These are phyloP conservation scores for Scrobipalpa costella DNA, from an alignment of 2,888 invertebrate genomes.

Conservation along the genomic window DNA sequence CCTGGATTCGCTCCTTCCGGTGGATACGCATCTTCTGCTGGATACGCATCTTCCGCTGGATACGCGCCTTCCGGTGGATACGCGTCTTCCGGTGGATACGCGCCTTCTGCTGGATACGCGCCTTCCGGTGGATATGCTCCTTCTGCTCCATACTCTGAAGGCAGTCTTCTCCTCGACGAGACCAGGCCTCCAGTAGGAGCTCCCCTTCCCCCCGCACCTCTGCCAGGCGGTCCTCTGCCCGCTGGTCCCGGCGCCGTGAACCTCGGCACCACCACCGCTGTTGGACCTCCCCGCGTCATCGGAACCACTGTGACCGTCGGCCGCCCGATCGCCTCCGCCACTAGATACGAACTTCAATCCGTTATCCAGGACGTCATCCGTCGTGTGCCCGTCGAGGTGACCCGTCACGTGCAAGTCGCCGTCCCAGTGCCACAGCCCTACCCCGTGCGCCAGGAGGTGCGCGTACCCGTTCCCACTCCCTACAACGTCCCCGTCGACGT, in stretches of 20 bases:
- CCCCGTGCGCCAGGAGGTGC: constrained; percentile 69
- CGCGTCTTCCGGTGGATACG: not conserved
- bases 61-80: not conserved
- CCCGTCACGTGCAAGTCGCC: constrained; percentile 63
- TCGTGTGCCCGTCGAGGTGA: constrained; percentile 72
- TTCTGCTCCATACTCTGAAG: constrained; percentile 24
- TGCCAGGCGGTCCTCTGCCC: not conserved
- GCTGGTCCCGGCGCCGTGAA: constrained; percentile 11
- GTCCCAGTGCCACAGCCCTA: constrained; percentile 68
- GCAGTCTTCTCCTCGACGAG: constrained; percentile 29
- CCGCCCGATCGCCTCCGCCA: constrained; percentile 47
- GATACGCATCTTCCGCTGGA: not conserved
- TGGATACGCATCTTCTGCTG: not conserved
- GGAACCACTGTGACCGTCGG: constrained; percentile 60
- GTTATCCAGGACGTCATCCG: constrained; percentile 72
- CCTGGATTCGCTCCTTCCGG: not conserved
- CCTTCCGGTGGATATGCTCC: not conserved
- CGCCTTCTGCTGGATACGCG: not conserved
- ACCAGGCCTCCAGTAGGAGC: constrained; percentile 20
- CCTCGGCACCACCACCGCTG: constrained; percentile 33
- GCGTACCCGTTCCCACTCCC: constrained; percentile 72
- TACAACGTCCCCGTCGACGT: constrained; percentile 74
- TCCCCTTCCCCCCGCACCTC: constrained; percentile 6
- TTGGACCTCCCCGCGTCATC: constrained; percentile 56
- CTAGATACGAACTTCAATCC: constrained; percentile 70